Evolutionary conservation across 2,888 invertebrate genomes (phyloP), one percentile per base, ranked within the genome.

Genomic region (Protonemura montana): DNA sequence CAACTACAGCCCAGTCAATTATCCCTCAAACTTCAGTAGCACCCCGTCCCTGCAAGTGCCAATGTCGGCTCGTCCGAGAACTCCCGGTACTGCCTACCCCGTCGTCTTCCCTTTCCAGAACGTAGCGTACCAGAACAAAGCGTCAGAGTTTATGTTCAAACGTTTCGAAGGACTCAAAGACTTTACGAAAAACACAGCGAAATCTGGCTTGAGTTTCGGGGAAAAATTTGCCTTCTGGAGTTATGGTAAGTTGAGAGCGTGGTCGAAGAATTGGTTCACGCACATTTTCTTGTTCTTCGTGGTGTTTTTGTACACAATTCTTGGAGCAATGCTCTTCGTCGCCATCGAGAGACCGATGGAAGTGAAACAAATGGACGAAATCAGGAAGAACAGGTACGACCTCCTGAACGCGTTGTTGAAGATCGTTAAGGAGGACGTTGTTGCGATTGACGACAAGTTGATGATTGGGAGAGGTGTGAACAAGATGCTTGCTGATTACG

Each of bases 261-360:
- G 95, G 92, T 97, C 97, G 0, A 95, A 94, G 89, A 94, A 94
- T 90, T 97, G 97, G 97, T 97, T 98, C 90, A 97, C 97, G 76
- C 97, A 98, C 91, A 94, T 97, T 87, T 97, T 97, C 91, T 93
- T 98, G 89, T 94, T 96, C 89, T 90, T 96, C 89, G 94, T 97
- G 89, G 93, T 98, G 87, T 92, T 95, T 86, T 91, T 95, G 86
- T 98, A 97, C 91, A 97, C 96, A 89, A 92, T 96, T 87, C 94
- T 96, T 41, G 98, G 98, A 35, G 98, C 97, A 0, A 91, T 94
- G 82, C 91, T 97, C 42, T 98, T 98, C 91, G 93, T 94, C 89
- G 93, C 95, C 85, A 92, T 98, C 81, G 98, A 98, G 93, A 95
- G 96, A 25, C 90, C 89, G n/a, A 89, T 92, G 87, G 93, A 93